Evolutionary conservation across 2,888 invertebrate genomes (phyloP).

Genomic region (Dicyrtoma fusca): DNA sequence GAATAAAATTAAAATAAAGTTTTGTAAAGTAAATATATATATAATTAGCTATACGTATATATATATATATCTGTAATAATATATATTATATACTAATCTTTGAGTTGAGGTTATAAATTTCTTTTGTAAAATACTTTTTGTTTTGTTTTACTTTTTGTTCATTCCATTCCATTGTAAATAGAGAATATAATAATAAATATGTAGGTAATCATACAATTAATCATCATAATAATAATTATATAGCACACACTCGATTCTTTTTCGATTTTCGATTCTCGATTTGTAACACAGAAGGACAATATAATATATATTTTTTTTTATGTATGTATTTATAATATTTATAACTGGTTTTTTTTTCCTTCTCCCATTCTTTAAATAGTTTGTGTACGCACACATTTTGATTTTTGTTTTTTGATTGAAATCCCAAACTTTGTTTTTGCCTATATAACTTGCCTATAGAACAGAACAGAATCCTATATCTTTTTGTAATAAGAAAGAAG

Average conservation of each 20-base stretch:
- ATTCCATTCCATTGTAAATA: no score
- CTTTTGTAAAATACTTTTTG: no score
- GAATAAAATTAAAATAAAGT: not conserved
- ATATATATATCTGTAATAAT: conserved; percentile 9
- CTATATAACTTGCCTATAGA: no score
- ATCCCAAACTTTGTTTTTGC: not conserved
- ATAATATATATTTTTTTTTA: conserved; percentile 12
- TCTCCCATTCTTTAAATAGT: no score
- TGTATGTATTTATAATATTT: not conserved
- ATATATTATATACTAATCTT: not conserved
- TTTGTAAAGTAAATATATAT: conserved; percentile 8
- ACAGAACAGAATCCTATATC: no score
- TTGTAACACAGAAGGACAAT: conserved; percentile 34
- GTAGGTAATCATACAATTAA: conserved; percentile 2
- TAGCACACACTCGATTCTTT: conserved; percentile 39
- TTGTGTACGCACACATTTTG: not conserved
- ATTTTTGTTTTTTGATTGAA: conserved; percentile 7
- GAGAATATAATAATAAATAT: not conserved
- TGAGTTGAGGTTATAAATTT: no score
- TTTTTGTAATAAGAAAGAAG: no score
- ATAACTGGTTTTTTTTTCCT: no score
- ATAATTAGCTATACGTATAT: not conserved
- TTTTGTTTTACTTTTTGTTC: conserved; percentile 8
- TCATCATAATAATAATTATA: conserved; percentile 18
- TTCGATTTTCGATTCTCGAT: conserved; percentile 27